Conservation (phyloP, 2,888 invertebrate genomes). For the Charanyca ferruginea region DNA sequence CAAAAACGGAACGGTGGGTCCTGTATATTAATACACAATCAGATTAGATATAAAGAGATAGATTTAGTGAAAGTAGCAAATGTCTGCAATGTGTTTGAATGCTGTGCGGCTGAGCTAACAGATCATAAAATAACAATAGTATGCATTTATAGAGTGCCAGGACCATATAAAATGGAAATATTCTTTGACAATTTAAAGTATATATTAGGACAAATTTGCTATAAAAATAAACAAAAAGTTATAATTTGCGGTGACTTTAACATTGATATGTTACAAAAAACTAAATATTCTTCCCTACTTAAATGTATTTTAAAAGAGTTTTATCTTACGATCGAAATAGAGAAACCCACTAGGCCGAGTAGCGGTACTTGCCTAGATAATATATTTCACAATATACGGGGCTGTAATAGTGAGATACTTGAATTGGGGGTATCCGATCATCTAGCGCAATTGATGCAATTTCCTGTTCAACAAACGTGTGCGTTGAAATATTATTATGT, state of each 20-base stretch:
- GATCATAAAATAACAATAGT: not conserved
- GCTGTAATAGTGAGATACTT: not conserved
- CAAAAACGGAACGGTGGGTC: not conserved
- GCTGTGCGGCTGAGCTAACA: not conserved
- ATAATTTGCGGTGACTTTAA: too few species aligned
- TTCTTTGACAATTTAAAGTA: too few species aligned
- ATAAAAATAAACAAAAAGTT: too few species aligned
- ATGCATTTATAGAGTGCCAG: slow-evolving; percentile 3
- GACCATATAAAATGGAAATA: not conserved
- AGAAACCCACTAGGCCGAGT: not conserved
- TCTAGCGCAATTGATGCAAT: not conserved
- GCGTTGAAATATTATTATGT: not conserved
- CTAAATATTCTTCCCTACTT: not conserved
- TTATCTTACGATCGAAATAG: slow-evolving; percentile 1
- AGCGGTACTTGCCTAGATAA: slow-evolving; percentile 3
- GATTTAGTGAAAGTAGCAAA: not conserved
- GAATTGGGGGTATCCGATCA: slow-evolving; percentile 8
- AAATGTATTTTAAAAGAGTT: not conserved
- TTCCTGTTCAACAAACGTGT: slow-evolving; percentile 1
- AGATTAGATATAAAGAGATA: not conserved
- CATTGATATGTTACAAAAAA: too few species aligned
- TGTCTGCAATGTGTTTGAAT: not conserved
- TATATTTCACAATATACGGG: not conserved
- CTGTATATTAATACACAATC: not conserved
- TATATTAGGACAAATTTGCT: too few species aligned